Base-by-base conservation (phyloP, 1,140 invertebrate species). In the Temnothorax curvispinosus region DNA sequence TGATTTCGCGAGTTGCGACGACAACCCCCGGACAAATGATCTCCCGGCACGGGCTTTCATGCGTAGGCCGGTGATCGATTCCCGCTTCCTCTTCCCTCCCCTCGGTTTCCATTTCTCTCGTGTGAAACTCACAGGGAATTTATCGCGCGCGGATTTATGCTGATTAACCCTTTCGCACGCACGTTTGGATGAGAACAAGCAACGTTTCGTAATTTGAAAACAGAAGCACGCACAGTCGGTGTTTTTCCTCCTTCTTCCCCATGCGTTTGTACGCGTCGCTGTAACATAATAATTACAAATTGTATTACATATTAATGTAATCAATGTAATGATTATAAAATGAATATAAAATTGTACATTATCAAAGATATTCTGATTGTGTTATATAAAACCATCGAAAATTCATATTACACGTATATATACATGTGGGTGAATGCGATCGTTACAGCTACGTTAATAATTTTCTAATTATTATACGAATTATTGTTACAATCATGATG, bases 61-160 rank as follows among this genome's bases (percentile, higher is more conserved):
- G 80, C 54, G 80, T 75, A n/a, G 69, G 54, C 15, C 54, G 80
- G 80, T 84, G 80, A 84, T 84, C 80, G 69, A 84, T 84, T 84
- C 27, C 41, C 27, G 27, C n/a, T 27, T 27, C 27, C 27, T 38
- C 27, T 41, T 35, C 6, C 44, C 11, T 32, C 32, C 4, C 18
- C 18, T 1, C 64, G 35, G 18, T 35, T 60, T 15, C 38, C 38
- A 60, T 58, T 60, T 38, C 47, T 35, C 80, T 38, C 64, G 69
- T 54, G 80, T 13, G 80, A 74, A 72, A 72, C 52, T 21, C 41
- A 18, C 52, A 38, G 47, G 7, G 21, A 56, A 62, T 84, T 84
- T 84, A 84, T 84, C 56, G 54, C 41, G 41, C 80, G 41, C 80
- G 69, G 54, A 62, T 84, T 84, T 84, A 84, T 84, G 69, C 44